Conservation (phyloP, 2,113 vertebrate species). For the Peromyscus leucopus region DNA sequence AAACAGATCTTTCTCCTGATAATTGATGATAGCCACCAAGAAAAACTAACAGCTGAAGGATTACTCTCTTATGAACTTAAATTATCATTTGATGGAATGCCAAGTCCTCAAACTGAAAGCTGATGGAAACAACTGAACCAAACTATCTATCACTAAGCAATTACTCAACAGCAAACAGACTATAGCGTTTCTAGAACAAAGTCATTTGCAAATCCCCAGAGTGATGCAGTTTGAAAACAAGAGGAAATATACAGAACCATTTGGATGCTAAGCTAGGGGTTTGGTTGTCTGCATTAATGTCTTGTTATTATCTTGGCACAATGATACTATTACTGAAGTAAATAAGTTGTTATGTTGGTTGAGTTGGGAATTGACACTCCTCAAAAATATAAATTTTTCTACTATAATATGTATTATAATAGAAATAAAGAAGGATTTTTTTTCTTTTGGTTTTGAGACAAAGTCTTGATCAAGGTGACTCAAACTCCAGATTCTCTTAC, state of each 20-base stretch:
- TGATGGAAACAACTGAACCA: conserved; percentile 29
- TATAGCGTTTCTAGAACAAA: conserved; percentile 45
- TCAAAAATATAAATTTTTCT: not conserved
- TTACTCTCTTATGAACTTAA: conserved; percentile 6
- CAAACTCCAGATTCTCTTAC: not conserved
- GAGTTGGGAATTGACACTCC: not conserved
- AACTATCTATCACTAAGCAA: conserved; percentile 39
- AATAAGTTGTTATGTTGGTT: not conserved
- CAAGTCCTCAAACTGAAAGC: conserved; percentile 48
- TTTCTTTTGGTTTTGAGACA: not conserved
- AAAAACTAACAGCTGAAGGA: conserved; percentile 12
- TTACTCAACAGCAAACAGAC: conserved; percentile 27
- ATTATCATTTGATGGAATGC: conserved; percentile 11
- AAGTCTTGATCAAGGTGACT: not conserved
- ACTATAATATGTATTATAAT: not conserved
- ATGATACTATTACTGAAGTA: not conserved
- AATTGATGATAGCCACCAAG: not conserved
- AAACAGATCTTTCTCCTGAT: not conserved
- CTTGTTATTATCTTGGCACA: not conserved
- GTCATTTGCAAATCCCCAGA: conserved; percentile 49
- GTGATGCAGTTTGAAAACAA: conserved; percentile 50
- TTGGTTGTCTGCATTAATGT: conserved; percentile 3
- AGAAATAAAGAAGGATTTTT: not conserved
- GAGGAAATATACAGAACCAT: not conserved
- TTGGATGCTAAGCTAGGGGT: not conserved